These are phyloP conservation scores for Drosophila basisetae DNA, from an alignment of 2,888 invertebrate genomes.

Conservation along the genomic window DNA sequence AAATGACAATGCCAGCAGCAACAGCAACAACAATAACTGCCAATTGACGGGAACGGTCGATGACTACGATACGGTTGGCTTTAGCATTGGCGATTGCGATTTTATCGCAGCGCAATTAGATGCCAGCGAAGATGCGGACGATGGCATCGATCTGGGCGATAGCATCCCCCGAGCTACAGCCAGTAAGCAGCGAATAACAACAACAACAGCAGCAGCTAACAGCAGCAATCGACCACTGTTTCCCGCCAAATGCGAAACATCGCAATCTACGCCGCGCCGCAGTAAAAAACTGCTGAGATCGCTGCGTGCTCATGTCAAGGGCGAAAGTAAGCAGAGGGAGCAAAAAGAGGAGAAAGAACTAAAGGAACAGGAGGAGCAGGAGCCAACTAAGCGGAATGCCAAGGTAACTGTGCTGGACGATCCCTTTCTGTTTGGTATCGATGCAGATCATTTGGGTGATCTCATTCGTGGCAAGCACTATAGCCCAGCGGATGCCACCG, in stretches of 20 bases:
- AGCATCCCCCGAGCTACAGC: conserved; percentile 25
- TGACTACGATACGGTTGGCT: conserved; percentile 73
- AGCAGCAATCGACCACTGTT: conserved; percentile 68
- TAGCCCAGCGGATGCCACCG: conserved; percentile 62
- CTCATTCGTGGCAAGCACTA: conserved; percentile 74
- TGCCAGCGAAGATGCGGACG: conserved; percentile 75
- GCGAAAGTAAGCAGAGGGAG: conserved; percentile 56
- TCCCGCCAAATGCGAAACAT: conserved; percentile 73
- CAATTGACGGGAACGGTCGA: conserved; percentile 66
- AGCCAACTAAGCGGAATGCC: conserved; percentile 82
- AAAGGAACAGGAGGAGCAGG: conserved; percentile 32
- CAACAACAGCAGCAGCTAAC: conserved; percentile 24
- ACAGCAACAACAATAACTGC: conserved; percentile 58
- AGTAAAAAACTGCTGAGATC: conserved; percentile 84
- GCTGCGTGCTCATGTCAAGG: conserved; percentile 78
- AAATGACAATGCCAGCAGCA: conserved; percentile 68
- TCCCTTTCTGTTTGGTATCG: conserved; percentile 85
- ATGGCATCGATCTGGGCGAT: conserved; percentile 76
- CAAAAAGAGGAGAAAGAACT: conserved; percentile 19
- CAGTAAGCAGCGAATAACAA: conserved; percentile 14
- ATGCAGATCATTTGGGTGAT: conserved; percentile 82
- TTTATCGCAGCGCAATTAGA: conserved; percentile 80
- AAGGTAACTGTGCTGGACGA: conserved; percentile 85
- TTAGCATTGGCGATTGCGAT: conserved; percentile 67
- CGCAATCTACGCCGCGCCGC: conserved; percentile 59